Evolutionary conservation across 1,140 invertebrate species (phyloP).

Genomic region (Agrypnia vestita): DNA sequence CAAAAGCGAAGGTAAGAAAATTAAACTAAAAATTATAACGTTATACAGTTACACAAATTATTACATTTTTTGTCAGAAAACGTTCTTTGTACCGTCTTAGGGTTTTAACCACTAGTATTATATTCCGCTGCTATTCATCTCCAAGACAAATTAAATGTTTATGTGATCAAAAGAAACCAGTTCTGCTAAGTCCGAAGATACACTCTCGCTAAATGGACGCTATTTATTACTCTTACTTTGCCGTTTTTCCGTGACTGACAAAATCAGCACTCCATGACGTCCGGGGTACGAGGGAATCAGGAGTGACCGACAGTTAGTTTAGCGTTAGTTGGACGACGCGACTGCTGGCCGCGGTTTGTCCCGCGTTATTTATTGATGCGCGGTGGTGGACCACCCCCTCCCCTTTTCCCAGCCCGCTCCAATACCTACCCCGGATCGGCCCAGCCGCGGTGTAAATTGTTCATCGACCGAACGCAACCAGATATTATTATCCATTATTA

Average conservation of each 20-base stretch:
- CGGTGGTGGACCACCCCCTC: conserved; percentile 41
- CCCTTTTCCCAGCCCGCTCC: not conserved
- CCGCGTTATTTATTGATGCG: conserved; percentile 56
- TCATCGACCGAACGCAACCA: conserved; percentile 60
- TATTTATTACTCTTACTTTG: conserved; percentile 7
- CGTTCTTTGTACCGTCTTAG: no score
- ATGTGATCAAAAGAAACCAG: no score
- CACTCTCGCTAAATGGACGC: not conserved
- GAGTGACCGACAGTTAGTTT: conserved; percentile 47
- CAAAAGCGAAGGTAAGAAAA: no score
- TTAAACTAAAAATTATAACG: no score
- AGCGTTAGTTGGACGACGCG: conserved; percentile 41
- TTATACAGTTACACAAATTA: no score
- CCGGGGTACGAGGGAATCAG: conserved; percentile 38
- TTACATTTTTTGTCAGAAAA: no score
- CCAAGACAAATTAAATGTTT: no score
- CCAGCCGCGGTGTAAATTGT: conserved; percentile 60
- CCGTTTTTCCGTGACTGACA: conserved; percentile 46
- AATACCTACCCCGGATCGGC: conserved; percentile 18
- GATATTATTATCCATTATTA: conserved; percentile 61
- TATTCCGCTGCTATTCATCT: no score
- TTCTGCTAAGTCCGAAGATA: not conserved
- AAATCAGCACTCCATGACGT: conserved; percentile 46
- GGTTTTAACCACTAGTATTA: no score
- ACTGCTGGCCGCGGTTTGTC: conserved; percentile 54